These are phyloP conservation scores for Dinocampus coccinellae DNA, from an alignment of 2,888 invertebrate genomes.

Conservation along the genomic window DNA sequence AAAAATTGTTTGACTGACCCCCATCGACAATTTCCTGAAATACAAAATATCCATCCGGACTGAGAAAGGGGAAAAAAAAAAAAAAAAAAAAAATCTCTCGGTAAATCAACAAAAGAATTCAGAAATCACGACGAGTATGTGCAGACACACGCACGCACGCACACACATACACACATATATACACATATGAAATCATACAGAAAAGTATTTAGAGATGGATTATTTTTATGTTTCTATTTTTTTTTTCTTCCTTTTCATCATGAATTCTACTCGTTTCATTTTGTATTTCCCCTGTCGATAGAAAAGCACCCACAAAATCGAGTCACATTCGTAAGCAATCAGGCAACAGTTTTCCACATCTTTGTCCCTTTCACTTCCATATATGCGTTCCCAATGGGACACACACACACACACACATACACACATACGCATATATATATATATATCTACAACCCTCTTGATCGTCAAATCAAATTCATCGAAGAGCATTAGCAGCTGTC, in stretches of 20 bases:
- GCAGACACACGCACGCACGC: neutral
- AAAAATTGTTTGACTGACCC: neutral
- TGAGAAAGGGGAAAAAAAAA: too few species aligned
- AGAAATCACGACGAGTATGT: neutral
- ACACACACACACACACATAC: neutral
- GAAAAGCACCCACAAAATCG: conserved; percentile 51
- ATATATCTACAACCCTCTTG: conserved; percentile 12
- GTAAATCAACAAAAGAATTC: neutral
- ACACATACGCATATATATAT: neutral
- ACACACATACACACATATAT: neutral
- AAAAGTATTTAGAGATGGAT: neutral
- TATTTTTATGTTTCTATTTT: neutral
- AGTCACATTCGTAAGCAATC: conserved; percentile 57
- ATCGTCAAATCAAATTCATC: conserved; percentile 57
- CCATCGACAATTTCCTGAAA: conserved; percentile 1
- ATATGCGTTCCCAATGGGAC: neutral
- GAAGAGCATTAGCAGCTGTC: conserved; percentile 62
- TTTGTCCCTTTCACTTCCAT: conserved; percentile 3
- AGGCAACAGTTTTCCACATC: conserved; percentile 48
- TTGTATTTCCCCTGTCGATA: conserved; percentile 21
- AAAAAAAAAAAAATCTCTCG: neutral
- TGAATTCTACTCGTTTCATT: conserved; percentile 6
- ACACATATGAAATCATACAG: neutral
- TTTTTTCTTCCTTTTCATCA: neutral
- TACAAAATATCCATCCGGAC: neutral